Conservation (phyloP, 2,888 invertebrate genomes). For the Lumbricus terrestris region DNA sequence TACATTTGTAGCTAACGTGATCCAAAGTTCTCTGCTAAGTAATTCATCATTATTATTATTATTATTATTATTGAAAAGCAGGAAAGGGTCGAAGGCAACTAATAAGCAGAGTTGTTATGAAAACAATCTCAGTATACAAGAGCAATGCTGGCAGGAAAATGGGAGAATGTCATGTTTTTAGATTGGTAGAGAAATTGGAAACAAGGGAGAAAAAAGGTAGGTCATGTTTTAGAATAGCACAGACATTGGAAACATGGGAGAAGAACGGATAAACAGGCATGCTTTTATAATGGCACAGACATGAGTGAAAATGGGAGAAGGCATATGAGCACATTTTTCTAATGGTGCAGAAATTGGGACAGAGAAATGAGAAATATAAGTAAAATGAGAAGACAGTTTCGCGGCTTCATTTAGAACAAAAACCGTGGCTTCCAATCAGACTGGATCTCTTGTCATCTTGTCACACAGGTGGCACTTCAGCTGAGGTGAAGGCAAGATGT, state of each 20-base stretch:
- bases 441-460: not conserved
- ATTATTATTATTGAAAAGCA: not conserved
- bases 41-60: not conserved
- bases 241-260: no score
- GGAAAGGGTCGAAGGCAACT: not conserved
- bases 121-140: not conserved
- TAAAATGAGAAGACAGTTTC: not conserved
- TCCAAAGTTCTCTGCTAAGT: not conserved
- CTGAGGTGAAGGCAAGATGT: not conserved
- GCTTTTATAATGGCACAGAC: no score
- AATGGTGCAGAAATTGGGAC: not conserved
- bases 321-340: not conserved
- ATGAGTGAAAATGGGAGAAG: not conserved
- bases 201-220: no score
- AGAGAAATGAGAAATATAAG: not conserved
- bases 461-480: not conserved
- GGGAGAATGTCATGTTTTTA: no score
- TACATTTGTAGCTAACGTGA: not conserved
- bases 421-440: not conserved
- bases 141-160: not conserved
- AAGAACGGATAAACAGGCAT: no score
- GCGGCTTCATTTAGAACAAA: not conserved
- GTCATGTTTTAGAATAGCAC: no score
- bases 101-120: not conserved
- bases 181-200: no score